Percentiles rank a stretch among this genome's conserved stretches.
Evolutionary conservation across 2,113 vertebrate genomes (phyloP).

Genomic region (Mus pahari): DNA sequence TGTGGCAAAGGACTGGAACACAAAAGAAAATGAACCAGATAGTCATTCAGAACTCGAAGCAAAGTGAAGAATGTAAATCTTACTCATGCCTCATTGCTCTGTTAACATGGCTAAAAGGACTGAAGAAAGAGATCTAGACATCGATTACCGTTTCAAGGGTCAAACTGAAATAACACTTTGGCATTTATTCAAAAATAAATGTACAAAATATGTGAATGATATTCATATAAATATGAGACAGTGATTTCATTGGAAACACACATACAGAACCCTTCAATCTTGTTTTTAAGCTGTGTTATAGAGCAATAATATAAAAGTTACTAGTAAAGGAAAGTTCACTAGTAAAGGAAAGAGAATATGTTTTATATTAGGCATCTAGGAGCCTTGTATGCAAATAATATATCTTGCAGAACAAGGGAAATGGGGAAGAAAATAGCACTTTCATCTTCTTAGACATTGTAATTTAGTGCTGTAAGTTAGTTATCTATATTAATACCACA

Average conservation of each 20-base stretch:
- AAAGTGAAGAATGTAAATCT: background rate
- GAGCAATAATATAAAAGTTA: background rate
- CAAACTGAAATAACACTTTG: conserved; percentile 6
- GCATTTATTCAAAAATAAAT: conserved; percentile 25
- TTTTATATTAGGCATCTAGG: background rate
- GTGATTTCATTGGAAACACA: background rate
- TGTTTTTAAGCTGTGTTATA: background rate
- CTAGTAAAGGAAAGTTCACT: conserved; percentile 1
- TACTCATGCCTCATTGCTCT: background rate
- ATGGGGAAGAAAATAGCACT: background rate
- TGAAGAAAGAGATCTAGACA: background rate
- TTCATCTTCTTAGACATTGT: conserved; percentile 1
- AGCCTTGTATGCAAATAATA: conserved; percentile 37
- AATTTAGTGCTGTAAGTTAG: conserved; percentile 11
- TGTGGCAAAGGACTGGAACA: background rate
- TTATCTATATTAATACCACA: conserved; percentile 12
- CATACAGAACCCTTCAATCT: background rate
- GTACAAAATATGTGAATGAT: conserved; percentile 13
- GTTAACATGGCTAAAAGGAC: background rate
- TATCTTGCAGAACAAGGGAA: background rate
- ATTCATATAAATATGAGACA: background rate
- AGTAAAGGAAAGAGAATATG: background rate
- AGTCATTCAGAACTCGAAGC: background rate
- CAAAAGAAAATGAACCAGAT: background rate
- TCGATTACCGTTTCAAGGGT: conserved; percentile 36